Conservation (phyloP, 23 tunicate species). For the Botrylloides violaceus region DNA sequence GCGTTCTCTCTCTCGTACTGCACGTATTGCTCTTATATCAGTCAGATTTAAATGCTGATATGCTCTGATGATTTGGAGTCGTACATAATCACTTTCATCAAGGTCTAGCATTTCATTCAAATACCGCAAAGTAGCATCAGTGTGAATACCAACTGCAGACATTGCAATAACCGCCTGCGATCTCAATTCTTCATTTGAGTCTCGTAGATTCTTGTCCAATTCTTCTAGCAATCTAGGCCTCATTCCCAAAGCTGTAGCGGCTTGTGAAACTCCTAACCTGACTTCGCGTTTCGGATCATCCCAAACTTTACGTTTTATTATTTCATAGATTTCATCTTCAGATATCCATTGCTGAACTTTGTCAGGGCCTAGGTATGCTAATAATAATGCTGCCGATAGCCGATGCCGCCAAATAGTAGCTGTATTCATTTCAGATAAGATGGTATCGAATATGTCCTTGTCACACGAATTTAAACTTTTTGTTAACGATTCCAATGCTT, state of each 20-base stretch:
- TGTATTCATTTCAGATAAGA: conserved; percentile 36
- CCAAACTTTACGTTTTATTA: conserved; percentile 55
- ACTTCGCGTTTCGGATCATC: conserved; percentile 83
- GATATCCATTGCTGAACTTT: conserved; percentile 25
- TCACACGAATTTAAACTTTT: conserved; percentile 37
- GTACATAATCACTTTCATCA: conserved; percentile 84
- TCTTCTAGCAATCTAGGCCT: conserved; percentile 63
- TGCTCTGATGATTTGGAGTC: conserved; percentile 68
- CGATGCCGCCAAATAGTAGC: conserved; percentile 80
- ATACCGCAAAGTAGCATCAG: conserved; percentile 58
- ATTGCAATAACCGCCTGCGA: conserved; percentile 85
- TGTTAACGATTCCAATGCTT: conserved; percentile 54
- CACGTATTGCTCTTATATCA: conserved; percentile 70
- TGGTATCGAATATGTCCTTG: conserved; percentile 34
- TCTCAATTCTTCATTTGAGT: conserved; percentile 44
- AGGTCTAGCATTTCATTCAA: conserved; percentile 80
- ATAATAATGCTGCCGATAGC: conserved; percentile 60
- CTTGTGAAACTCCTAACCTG: conserved; percentile 75
- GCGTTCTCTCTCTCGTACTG: conserved; percentile 66
- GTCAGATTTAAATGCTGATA: conserved; percentile 67
- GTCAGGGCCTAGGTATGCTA: conserved; percentile 55
- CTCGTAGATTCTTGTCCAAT: conserved; percentile 34
- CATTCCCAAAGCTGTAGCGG: conserved; percentile 71
- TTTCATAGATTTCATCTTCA: conserved; percentile 41
- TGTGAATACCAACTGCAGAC: conserved; percentile 70